Percentiles rank a stretch among this genome's conserved stretches.
Evolutionary conservation across 2,797 vertebrate genomes (phyloP).

Genomic region (Acropternis orthonyx): DNA sequence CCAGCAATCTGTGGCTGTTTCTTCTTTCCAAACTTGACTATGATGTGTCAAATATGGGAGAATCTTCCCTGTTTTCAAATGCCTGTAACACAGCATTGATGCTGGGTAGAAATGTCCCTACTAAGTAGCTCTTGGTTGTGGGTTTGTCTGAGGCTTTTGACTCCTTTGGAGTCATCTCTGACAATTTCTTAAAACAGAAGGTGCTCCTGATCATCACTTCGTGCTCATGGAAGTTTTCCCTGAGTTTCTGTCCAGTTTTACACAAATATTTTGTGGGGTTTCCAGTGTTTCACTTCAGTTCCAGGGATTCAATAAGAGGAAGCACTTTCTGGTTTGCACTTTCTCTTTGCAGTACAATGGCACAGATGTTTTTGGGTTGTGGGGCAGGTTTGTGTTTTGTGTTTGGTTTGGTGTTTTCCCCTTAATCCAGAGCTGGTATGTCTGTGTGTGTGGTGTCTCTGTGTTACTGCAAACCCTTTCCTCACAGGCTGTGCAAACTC

Average conservation of each 20-base stretch:
- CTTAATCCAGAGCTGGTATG: neutral
- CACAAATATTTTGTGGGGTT: rapidly evolving
- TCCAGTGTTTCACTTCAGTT: neutral
- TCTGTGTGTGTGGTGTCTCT: neutral
- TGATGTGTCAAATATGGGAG: neutral
- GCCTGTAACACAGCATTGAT: rapidly evolving
- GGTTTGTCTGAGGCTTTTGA: neutral
- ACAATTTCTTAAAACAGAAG: neutral
- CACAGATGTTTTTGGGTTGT: neutral
- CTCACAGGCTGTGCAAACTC: neutral
- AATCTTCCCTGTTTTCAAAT: neutral
- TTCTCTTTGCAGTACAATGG: neutral
- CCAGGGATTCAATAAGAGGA: neutral
- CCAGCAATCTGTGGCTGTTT: neutral
- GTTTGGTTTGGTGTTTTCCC: neutral
- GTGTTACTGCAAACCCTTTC: neutral
- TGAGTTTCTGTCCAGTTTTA: neutral
- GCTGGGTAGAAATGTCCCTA: neutral
- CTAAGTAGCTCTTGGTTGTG: neutral
- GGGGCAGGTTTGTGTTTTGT: neutral
- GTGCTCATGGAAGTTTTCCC: neutral
- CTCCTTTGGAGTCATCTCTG: neutral
- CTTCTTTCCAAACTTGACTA: neutral
- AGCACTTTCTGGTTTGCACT: neutral
- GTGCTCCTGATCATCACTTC: neutral